Conservation (phyloP, 2,113 vertebrate species). For the Monarcha castaneiventris region DNA sequence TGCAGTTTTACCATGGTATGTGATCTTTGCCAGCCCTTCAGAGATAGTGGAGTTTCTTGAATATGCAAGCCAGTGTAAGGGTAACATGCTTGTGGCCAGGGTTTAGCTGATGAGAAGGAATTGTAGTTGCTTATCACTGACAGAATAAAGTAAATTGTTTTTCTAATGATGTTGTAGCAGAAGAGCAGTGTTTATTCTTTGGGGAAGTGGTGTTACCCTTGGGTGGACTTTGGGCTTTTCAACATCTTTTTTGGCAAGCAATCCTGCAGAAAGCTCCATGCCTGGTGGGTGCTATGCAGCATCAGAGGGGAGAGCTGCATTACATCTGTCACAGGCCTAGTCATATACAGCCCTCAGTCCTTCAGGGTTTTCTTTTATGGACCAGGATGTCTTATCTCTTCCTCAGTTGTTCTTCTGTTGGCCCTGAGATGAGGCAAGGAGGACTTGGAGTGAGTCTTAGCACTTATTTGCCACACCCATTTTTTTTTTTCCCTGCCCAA, state of each 20-base stretch:
- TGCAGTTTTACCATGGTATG: neutral
- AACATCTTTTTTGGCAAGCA: neutral
- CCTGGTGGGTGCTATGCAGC: accelerated
- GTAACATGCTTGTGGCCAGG: neutral
- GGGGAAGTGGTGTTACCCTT: accelerated
- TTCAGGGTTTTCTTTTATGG: neutral
- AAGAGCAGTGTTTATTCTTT: neutral
- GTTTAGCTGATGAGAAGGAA: neutral
- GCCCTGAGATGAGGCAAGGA: neutral
- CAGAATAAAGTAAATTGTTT: neutral
- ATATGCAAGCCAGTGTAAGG: neutral
- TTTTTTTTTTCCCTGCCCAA: neutral
- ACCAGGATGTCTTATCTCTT: neutral
- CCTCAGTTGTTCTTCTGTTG: neutral
- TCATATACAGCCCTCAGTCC: neutral
- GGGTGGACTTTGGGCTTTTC: neutral
- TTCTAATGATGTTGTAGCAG: neutral
- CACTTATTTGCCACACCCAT: accelerated
- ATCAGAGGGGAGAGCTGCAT: neutral
- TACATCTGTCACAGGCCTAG: neutral
- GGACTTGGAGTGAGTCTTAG: neutral
- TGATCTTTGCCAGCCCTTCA: neutral
- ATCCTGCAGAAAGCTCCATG: neutral
- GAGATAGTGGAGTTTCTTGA: neutral
- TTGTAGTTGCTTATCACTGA: neutral